Conservation (phyloP, 1,140 invertebrate species). For the Condylostylus longicornis region DNA sequence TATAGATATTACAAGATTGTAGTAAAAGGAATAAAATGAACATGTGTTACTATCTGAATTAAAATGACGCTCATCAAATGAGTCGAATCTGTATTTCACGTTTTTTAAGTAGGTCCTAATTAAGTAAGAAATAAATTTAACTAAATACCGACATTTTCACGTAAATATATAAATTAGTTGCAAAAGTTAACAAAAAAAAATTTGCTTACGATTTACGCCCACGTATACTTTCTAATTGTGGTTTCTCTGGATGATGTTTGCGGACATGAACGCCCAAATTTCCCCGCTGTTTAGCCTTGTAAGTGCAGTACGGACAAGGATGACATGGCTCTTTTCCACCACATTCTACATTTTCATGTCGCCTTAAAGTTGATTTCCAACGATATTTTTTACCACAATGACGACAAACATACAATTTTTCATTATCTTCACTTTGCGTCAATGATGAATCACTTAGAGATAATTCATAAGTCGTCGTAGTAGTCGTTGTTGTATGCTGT, state of each 20-base stretch:
- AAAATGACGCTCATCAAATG: too few relatives aligned
- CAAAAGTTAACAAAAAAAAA: too few relatives aligned
- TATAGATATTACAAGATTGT: too few relatives aligned
- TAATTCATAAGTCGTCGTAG: constrained; percentile 26
- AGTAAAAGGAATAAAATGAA: too few relatives aligned
- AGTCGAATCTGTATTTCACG: too few relatives aligned
- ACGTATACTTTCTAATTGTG: constrained; percentile 27
- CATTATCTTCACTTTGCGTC: constrained; percentile 37
- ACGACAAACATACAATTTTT: constrained; percentile 56
- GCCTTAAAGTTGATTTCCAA: constrained; percentile 65
- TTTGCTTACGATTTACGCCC: constrained; percentile 23
- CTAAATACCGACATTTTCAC: too few relatives aligned
- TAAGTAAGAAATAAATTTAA: too few relatives aligned
- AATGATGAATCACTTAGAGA: constrained; percentile 30
- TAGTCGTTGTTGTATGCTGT: constrained; percentile 14
- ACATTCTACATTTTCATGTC: constrained; percentile 73
- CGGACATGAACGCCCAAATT: constrained; percentile 67
- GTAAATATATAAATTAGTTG: too few relatives aligned
- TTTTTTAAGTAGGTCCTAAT: too few relatives aligned
- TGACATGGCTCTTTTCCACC: constrained; percentile 70
- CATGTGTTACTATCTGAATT: too few relatives aligned
- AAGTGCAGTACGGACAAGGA: constrained; percentile 64
- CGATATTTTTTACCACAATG: constrained; percentile 67
- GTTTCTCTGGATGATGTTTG: constrained; percentile 47
- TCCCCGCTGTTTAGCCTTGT: constrained; percentile 61